Evolutionary conservation across 2,797 vertebrate genomes (phyloP).

Genomic region (Xenentodon cancila): DNA sequence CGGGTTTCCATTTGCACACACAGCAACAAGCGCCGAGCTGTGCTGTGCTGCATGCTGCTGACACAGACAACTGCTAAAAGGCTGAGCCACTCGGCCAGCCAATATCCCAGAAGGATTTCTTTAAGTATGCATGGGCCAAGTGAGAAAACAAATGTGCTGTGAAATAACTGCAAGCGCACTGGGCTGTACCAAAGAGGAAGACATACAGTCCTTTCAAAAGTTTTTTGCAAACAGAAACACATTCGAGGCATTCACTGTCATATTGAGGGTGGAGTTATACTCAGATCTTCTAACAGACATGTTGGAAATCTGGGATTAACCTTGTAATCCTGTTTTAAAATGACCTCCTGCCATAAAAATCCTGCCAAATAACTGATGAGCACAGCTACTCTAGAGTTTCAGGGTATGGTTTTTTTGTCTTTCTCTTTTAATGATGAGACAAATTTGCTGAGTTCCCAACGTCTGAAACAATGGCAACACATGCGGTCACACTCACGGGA

Average conservation of each 20-base stretch:
- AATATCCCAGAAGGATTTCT: constrained; percentile 53
- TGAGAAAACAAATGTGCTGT: constrained; percentile 41
- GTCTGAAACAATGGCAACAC: constrained; percentile 23
- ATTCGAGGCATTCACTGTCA: constrained; percentile 1
- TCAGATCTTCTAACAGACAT: constrained; percentile 4
- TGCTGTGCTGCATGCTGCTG: constrained; percentile 55
- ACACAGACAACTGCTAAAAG: constrained; percentile 66
- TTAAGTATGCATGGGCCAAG: constrained; percentile 31
- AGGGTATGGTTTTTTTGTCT: constrained; percentile 13
- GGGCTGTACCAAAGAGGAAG: constrained; percentile 19
- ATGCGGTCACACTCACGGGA: constrained; percentile 47
- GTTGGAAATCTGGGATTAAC: constrained; percentile 25
- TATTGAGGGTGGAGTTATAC: not conserved
- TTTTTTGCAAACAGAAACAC: not conserved
- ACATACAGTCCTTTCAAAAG: constrained; percentile 2
- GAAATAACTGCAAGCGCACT: constrained; percentile 32
- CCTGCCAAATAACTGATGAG: constrained; percentile 14
- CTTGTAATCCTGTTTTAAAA: constrained; percentile 10
- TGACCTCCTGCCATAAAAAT: constrained; percentile 14
- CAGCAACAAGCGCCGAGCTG: constrained; percentile 50
- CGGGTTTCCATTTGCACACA: constrained; percentile 67
- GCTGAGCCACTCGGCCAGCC: constrained; percentile 51
- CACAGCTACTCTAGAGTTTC: constrained; percentile 9
- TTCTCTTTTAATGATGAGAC: constrained; percentile 12
- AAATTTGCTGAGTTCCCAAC: no score